Base-by-base conservation (phyloP, 2,888 invertebrate genomes). In the Leptinotarsa tumamoca region DNA sequence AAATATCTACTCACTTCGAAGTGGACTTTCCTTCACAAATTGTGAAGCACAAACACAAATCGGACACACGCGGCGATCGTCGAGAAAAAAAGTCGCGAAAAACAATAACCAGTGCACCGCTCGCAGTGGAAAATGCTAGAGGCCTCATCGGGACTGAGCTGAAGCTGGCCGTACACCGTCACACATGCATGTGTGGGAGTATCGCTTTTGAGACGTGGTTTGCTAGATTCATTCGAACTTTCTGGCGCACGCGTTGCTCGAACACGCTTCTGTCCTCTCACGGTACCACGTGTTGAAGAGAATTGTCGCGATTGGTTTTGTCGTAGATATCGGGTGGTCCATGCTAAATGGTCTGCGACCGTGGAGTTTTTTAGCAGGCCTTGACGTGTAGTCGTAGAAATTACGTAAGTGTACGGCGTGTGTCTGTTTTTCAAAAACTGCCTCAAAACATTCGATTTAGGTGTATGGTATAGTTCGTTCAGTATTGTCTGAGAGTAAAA, bases 161-260 rank as follows among this genome's bases (percentile, higher is more conserved):
- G 63, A 27, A 63, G 63, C 43, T 33, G 63, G 43, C 43, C 33
- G 63, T 27, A n/a, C 43, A 63, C 63, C 43, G 27, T 10, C 63
- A 43, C 63, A 63, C 43, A 43, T 63, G 63, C 33, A 63, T 63
- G 33, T 63, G 63, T 63, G 63, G 63, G 63, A 63, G 63, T 63
- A 27, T 63, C n/a, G 63, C 7, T n/a, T 17, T 43, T n/a, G 33
- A 61, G 23, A 4, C 33, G 63, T n/a, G 63, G 17, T n/a, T 63
- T 43, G 63, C 17, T 43, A n/a, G 33, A 63, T 33, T 33, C 43
- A 33, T 27, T 27, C 4, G 43, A 33, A 43, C 17, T n/a, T 43
- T 63, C 43, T 7, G 33, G 63, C 63, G 63, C 63, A 63, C 63
- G 63, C 63, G 33, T 63, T n/a, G 5, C 27, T 5, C 23, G 23